Conservation (phyloP, 2,888 invertebrate genomes). For the Netelia virgata region DNA sequence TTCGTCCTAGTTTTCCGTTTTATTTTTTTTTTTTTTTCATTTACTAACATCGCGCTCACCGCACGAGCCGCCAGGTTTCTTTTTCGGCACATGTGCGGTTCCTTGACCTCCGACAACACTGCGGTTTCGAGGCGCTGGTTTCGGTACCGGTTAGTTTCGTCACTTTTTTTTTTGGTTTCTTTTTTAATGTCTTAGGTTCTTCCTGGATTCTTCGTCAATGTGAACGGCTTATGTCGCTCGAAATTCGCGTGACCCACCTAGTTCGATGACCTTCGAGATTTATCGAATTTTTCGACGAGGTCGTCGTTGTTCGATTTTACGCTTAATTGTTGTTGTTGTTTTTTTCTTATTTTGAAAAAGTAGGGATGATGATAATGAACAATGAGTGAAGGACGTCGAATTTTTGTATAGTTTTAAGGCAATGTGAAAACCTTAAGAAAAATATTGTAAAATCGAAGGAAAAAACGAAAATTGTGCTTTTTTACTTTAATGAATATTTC, state of each 20-base stretch:
- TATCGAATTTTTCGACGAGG: background rate
- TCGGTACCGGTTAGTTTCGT: conserved; percentile 20
- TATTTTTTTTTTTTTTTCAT: conserved; percentile 69
- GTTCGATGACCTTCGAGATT: background rate
- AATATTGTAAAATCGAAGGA: background rate
- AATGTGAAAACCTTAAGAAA: too few relatives aligned
- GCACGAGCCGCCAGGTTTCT: conserved; percentile 71
- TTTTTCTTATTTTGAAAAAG: background rate
- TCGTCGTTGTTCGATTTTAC: background rate
- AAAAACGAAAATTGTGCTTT: too few relatives aligned
- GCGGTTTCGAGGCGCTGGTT: background rate
- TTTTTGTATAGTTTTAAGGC: conserved; percentile 51
- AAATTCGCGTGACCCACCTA: conserved; percentile 37
- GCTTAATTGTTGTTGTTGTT: conserved; percentile 11
- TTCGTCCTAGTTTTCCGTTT: conserved; percentile 47
- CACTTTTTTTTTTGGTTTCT: conserved; percentile 29
- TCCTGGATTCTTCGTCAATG: background rate
- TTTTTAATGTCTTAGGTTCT: background rate
- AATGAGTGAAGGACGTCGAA: conserved; percentile 66
- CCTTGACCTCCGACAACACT: conserved; percentile 60
- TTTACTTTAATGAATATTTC: too few relatives aligned
- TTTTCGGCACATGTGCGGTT: conserved; percentile 72
- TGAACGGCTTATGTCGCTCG: background rate
- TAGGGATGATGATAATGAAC: conserved; percentile 42
- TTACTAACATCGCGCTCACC: conserved; percentile 68